phyloP scores from a whole-genome alignment of 2,888 invertebrate genomes.

The Archaeoteleia sp. region DNA sequence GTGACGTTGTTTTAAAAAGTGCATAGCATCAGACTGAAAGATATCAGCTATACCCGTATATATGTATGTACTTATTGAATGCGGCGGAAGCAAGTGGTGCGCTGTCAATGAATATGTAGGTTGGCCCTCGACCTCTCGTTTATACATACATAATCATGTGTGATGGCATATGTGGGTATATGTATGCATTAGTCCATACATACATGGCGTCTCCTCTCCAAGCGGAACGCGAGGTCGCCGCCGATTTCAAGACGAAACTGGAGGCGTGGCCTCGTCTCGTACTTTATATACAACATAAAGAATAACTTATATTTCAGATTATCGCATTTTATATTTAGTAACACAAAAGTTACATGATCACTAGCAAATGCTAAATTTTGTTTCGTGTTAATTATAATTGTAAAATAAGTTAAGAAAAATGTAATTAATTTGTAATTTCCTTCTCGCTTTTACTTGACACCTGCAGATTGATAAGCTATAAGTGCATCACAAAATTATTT shows the following conservation, averaged over 20 bases:
- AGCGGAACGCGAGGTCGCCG: slow-evolving; percentile 51
- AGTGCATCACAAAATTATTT: no score
- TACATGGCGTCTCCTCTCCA: slow-evolving; percentile 44
- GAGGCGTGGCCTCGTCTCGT: slow-evolving; percentile 49
- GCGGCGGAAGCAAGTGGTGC: slow-evolving; percentile 62
- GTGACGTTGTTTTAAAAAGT: slow-evolving; percentile 10
- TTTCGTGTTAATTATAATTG: no score
- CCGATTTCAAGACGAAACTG: slow-evolving; percentile 48
- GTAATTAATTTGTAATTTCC: no score
- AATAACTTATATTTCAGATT: slow-evolving; percentile 19
- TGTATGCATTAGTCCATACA: slow-evolving; percentile 7
- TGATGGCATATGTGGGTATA: slow-evolving; percentile 19
- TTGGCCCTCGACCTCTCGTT: slow-evolving; percentile 65
- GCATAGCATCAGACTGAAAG: slow-evolving; percentile 8
- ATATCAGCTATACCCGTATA: slow-evolving; percentile 17
- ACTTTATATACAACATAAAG: slow-evolving; percentile 45
- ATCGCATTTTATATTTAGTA: background rate
- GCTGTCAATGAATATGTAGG: slow-evolving; percentile 68
- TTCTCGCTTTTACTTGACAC: no score
- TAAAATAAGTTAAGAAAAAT: no score
- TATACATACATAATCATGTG: slow-evolving; percentile 52
- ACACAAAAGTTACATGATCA: no score
- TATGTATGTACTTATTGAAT: slow-evolving; percentile 40
- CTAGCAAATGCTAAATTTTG: no score
- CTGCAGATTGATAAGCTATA: no score